Percentiles rank a stretch among this genome's conserved stretches.
phyloP scores from a whole-genome alignment of 37 sponge, comb jelly and placozoan species.

The Crambe crambe region DNA sequence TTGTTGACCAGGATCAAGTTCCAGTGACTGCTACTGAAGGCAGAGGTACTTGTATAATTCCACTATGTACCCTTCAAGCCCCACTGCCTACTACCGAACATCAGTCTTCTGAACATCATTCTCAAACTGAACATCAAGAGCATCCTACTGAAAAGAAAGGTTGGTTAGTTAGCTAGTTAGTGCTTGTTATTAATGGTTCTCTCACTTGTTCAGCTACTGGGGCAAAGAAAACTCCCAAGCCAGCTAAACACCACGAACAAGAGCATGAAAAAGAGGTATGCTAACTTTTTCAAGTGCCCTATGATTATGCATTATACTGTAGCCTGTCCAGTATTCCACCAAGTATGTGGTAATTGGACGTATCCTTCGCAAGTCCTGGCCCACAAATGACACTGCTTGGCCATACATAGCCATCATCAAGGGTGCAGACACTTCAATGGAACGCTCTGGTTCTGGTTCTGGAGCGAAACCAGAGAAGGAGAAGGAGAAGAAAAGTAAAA shows the following conservation, averaged over 20 bases:
- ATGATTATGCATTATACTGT: no score
- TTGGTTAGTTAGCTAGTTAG: no score
- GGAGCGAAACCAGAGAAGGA: conserved; percentile 18
- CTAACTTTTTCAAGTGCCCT: no score
- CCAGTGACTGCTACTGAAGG: conserved; percentile 50
- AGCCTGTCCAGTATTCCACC: conserved; percentile 25
- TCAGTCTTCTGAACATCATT: no score
- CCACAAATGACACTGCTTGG: conserved; percentile 80
- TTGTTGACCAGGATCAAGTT: conserved; percentile 69
- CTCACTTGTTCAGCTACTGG: no score
- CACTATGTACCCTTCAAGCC: conserved; percentile 53
- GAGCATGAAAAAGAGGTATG: no score
- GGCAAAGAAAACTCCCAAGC: no score
- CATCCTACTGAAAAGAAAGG: no score
- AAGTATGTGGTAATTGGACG: conserved; percentile 77
- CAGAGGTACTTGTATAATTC: conserved; percentile 77
- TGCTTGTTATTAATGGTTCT: no score
- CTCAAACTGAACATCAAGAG: no score
- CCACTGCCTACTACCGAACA: not conserved
- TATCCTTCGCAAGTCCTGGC: conserved; percentile 81
- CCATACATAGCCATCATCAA: conserved; percentile 25
- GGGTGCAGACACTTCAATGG: conserved; percentile 22
- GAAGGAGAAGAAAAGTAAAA: conserved; percentile 12
- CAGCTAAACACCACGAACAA: no score
- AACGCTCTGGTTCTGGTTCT: conserved; percentile 11